Evolutionary conservation across 1,140 invertebrate species (phyloP).

Genomic region (Luehdorfia chinensis): DNA sequence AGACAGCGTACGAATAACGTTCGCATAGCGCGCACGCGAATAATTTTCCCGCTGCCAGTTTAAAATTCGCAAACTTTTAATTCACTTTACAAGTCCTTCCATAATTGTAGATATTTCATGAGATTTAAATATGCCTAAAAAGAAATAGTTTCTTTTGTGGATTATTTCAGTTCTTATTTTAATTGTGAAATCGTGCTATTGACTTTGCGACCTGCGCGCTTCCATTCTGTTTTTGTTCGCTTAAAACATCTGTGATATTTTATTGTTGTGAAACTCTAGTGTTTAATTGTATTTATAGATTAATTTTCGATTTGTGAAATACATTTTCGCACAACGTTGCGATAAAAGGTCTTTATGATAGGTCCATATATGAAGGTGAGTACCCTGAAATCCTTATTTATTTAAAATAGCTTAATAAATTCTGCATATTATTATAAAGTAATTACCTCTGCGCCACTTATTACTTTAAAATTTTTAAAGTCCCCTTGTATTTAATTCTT

Average conservation of each 20-base stretch:
- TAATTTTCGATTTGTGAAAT: slow-evolving; percentile 61
- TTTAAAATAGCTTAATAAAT: too few relatives aligned
- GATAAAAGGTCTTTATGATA: slow-evolving; percentile 72
- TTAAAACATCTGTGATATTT: slow-evolving; percentile 65
- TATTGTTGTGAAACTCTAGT: slow-evolving; percentile 58
- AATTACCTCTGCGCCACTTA: too few relatives aligned
- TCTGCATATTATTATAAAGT: too few relatives aligned
- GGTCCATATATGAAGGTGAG: slow-evolving; percentile 76
- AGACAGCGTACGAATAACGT: slow-evolving; percentile 52
- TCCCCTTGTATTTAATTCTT: too few relatives aligned
- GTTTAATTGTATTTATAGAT: slow-evolving; percentile 39
- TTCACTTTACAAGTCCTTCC: slow-evolving; percentile 32
- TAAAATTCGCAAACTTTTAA: slow-evolving; percentile 36
- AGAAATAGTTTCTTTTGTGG: slow-evolving; percentile 46
- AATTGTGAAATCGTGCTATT: slow-evolving; percentile 47
- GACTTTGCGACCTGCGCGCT: slow-evolving; percentile 46
- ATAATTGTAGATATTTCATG: slow-evolving; percentile 23
- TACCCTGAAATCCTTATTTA: slow-evolving; percentile 25
- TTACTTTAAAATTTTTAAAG: too few relatives aligned
- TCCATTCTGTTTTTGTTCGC: slow-evolving; percentile 40
- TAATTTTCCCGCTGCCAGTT: slow-evolving; percentile 59
- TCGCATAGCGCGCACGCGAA: slow-evolving; percentile 48
- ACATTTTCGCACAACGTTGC: slow-evolving; percentile 61
- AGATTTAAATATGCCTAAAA: slow-evolving; percentile 67
- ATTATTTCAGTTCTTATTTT: background rate